Evolutionary conservation across 2,113 vertebrate genomes (phyloP), one percentile per base, ranked within the genome.

Genomic region (Eupsittula cactorum): DNA sequence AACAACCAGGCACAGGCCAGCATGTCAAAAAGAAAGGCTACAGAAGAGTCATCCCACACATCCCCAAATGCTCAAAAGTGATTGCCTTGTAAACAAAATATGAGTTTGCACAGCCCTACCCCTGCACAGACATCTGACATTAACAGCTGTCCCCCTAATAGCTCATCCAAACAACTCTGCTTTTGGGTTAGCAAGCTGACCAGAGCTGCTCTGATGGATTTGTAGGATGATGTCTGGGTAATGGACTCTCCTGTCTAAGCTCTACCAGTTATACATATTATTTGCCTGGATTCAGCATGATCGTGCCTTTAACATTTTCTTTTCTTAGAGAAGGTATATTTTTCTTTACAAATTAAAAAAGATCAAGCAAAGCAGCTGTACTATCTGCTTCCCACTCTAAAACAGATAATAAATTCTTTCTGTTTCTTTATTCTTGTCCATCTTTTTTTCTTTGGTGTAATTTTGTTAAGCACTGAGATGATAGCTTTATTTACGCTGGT

Each of bases 81-180:
- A 33, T 65, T 74, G 63, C 46, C 82, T 93, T 27, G 28, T 50
- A 95, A 95, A 95, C 67, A 92, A 95, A 90, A 35, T 39, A 47
- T 63, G 82, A 91, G 64, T 35, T 71, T 69, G 25, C 60, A 35
- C 64, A 88, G 77, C 25, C 39, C 63, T 62, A 73, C 15, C 85
- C 91, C 88, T 80, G 52, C 46, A 21, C 71, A 87, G 86, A 62
- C 62, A 90, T 86, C 93, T 94, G 96, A 90, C 93, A 47, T 29
- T 80, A 84, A 57, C 86, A 96, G 82, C 87, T 92, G 82, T 57
- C 37, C 59, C 53, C 24, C 88, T 62, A 65, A 33, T 52, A 92
- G 76, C 37, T 95, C 86, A 85, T 50, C 71, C 94, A 67, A 60
- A 75, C 71, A 76, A 37, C 10, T 14, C 57, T 4, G 6, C 29